Evolutionary conservation across 2,797 vertebrate genomes (phyloP).

Genomic region (Bryconaethiops microstoma): DNA sequence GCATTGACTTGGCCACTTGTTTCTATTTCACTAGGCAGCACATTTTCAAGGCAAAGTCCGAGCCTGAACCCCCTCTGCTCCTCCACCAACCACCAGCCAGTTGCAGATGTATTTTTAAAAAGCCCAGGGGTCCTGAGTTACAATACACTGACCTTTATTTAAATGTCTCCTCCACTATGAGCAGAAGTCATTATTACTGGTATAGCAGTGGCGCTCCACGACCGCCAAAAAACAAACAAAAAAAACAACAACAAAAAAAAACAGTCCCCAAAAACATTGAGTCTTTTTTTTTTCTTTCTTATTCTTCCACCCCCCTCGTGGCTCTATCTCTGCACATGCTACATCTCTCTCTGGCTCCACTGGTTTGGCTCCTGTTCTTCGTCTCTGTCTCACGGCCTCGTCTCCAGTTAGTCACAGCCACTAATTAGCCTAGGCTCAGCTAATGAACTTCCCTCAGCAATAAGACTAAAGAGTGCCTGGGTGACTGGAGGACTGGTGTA

Average conservation of each 20-base stretch:
- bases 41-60: background rate
- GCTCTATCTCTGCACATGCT: background rate
- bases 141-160: conserved; percentile 82
- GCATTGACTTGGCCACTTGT: background rate
- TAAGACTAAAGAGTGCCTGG: conserved; percentile 29
- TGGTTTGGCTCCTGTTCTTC: background rate
- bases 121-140: conserved; percentile 75
- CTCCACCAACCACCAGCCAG: conserved; percentile 47
- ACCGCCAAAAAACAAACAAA: conserved; percentile 50
- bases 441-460: conserved; percentile 72
- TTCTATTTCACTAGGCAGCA: conserved; percentile 64
- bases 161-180: conserved; percentile 81
- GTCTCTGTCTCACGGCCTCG: conserved; percentile 55
- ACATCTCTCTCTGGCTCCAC: conserved; percentile 18
- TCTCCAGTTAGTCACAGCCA: conserved; percentile 64
- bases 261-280: background rate
- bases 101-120: conserved; percentile 80
- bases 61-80: background rate
- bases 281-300: background rate
- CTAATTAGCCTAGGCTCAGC: conserved; percentile 70
- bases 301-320: background rate
- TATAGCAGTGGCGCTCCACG: conserved; percentile 69
- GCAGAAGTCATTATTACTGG: conserved; percentile 81
- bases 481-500: background rate
- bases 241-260: conserved; percentile 38